A percentile compares a stretch with the other conserved stretches of the same genome.
Conservation (phyloP, 2,888 invertebrate genomes). For the Dendrolimus houi region DNA sequence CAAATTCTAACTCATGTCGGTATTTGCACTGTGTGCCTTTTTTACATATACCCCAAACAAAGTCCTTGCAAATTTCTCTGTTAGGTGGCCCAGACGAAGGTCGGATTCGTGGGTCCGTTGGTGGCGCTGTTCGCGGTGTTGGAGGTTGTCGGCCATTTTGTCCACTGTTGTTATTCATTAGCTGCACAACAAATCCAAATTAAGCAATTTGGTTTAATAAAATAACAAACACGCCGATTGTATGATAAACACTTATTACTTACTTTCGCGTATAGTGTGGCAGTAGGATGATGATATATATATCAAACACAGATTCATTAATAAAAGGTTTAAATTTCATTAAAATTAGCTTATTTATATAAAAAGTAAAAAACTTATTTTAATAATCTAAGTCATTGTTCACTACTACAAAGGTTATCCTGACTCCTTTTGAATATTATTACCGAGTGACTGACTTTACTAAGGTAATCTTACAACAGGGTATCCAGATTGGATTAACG, state of each 20-base stretch:
- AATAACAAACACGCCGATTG: background rate
- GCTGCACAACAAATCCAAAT: conserved; percentile 10
- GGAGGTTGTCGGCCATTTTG: conserved; percentile 49
- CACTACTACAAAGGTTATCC: too few relatives aligned
- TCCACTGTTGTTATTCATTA: conserved; percentile 32
- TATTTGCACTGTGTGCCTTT: conserved; percentile 46
- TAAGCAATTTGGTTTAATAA: background rate
- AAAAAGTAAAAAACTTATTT: too few relatives aligned
- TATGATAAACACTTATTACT: background rate
- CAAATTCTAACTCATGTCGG: conserved; percentile 44
- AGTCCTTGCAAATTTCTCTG: conserved; percentile 41
- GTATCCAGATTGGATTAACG: too few relatives aligned
- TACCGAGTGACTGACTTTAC: too few relatives aligned
- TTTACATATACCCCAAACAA: conserved; percentile 53
- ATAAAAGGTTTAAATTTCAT: too few relatives aligned
- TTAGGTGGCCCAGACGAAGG: conserved; percentile 13
- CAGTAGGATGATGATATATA: too few relatives aligned
- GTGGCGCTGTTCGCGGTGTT: conserved; percentile 27
- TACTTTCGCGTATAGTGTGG: background rate
- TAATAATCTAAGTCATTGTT: too few relatives aligned
- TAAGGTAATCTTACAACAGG: too few relatives aligned
- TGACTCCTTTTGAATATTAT: too few relatives aligned
- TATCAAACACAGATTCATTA: too few relatives aligned
- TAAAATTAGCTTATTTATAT: too few relatives aligned
- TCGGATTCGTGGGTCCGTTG: conserved; percentile 23